A percentile compares a stretch with the other conserved stretches of the same genome.
Conservation (phyloP, 2,113 vertebrate genomes). For the Hydropotes inermis region DNA sequence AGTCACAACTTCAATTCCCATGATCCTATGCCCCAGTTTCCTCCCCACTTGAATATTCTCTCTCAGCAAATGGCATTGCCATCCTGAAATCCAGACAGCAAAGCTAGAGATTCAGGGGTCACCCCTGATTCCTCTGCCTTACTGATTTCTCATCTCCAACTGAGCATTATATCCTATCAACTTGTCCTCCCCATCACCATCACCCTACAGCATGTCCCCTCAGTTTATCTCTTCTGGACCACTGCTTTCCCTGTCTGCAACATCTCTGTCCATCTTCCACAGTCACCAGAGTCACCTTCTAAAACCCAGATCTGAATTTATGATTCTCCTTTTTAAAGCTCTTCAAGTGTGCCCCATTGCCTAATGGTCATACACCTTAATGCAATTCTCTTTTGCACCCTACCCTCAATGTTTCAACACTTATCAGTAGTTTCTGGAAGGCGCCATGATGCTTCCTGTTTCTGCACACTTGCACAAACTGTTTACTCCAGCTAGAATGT, state of each 20-base stretch:
- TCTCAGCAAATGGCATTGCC: neutral
- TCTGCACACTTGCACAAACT: neutral
- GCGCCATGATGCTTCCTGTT: neutral
- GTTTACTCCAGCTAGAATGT: neutral
- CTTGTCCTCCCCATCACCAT: accelerated
- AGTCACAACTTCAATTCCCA: neutral
- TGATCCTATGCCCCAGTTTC: neutral
- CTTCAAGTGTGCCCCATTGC: neutral
- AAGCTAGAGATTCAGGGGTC: neutral
- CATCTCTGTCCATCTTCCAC: neutral
- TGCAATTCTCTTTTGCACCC: neutral
- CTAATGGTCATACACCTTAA: neutral
- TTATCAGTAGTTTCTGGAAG: neutral
- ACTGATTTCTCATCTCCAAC: neutral
- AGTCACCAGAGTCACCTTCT: neutral
- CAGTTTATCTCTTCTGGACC: neutral
- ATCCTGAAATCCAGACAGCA: neutral
- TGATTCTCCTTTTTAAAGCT: neutral
- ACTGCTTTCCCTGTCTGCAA: neutral
- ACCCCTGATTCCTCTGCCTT: neutral
- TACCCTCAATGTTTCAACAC: neutral
- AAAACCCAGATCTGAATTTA: neutral
- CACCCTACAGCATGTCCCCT: neutral
- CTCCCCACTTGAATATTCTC: neutral
- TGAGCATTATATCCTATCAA: too few species aligned